Percentiles rank a stretch among this genome's conserved stretches.
These are phyloP conservation scores for Caenorhabditis auriculariae DNA, from an alignment of 2,888 invertebrate genomes.

Conservation along the genomic window DNA sequence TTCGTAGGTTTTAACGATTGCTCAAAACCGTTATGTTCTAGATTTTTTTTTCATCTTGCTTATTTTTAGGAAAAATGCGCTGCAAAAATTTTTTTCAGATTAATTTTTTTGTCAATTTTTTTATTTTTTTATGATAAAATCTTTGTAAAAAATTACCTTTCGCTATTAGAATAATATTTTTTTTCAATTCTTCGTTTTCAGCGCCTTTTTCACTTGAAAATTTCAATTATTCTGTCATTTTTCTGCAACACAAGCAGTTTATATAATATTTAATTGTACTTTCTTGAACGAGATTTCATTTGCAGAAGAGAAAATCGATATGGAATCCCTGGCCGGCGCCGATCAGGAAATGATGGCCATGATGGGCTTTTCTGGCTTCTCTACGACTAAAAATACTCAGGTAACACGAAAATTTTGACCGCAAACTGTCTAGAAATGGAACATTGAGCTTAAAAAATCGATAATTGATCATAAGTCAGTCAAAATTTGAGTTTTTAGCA, in stretches of 20 bases:
- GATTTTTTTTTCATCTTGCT: no score
- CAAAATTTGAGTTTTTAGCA: neutral
- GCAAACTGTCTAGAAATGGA: neutral
- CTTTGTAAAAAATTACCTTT: no score
- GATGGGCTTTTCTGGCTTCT: conserved; percentile 96
- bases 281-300: conserved; percentile 1
- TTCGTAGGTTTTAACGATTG: no score
- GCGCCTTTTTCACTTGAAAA: neutral
- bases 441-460: neutral
- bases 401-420: conserved; percentile 38
- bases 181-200: no score
- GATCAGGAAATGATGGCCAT: conserved; percentile 64
- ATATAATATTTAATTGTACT: neutral
- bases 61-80: no score
- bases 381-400: conserved; percentile 77
- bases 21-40: no score
- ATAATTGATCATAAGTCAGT: neutral
- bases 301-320: conserved; percentile 18
- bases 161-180: no score
- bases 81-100: no score
- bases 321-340: conserved; percentile 13
- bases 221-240: neutral
- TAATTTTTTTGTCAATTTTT: no score
- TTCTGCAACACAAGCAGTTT: neutral
- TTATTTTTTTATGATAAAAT: no score